Percentiles rank a stretch among this genome's conserved stretches.
Conservation (phyloP, 2,888 invertebrate species). For the Pandemis cinnamomeana region DNA sequence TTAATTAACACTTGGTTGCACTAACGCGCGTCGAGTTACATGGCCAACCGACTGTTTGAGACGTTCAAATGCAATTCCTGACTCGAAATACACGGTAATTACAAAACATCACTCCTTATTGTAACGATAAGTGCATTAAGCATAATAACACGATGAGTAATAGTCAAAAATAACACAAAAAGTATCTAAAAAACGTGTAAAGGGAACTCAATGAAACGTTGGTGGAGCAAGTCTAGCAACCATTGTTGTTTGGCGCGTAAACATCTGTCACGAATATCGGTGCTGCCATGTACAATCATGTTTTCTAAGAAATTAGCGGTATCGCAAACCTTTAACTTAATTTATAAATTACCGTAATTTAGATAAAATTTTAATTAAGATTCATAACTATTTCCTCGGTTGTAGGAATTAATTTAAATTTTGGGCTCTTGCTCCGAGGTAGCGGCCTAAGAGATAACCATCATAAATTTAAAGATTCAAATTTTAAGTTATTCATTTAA, state of each 20-base stretch:
- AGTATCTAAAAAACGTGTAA: constrained; percentile 53
- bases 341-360: neutral
- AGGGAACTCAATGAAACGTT: constrained; percentile 59
- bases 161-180: constrained; percentile 45
- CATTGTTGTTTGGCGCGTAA: constrained; percentile 84
- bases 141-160: constrained; percentile 43
- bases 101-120: constrained; percentile 37
- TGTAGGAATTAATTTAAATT: too few species aligned
- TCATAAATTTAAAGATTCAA: too few species aligned
- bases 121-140: constrained; percentile 39
- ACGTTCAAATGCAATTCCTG: constrained; percentile 14
- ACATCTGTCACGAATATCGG: constrained; percentile 71
- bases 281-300: constrained; percentile 47
- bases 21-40: constrained; percentile 49
- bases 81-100: constrained; percentile 33
- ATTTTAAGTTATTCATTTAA: too few species aligned
- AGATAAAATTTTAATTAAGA: too few species aligned
- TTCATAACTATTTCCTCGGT: neutral
- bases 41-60: constrained; percentile 40
- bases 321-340: neutral
- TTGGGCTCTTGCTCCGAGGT: too few species aligned
- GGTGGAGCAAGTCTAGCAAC: constrained; percentile 53
- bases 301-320: neutral
- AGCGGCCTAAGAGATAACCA: too few species aligned
- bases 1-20: constrained; percentile 45